These are phyloP conservation scores for Hyppa rectilinea DNA, from an alignment of 2,888 invertebrate genomes.

Conservation along the genomic window DNA sequence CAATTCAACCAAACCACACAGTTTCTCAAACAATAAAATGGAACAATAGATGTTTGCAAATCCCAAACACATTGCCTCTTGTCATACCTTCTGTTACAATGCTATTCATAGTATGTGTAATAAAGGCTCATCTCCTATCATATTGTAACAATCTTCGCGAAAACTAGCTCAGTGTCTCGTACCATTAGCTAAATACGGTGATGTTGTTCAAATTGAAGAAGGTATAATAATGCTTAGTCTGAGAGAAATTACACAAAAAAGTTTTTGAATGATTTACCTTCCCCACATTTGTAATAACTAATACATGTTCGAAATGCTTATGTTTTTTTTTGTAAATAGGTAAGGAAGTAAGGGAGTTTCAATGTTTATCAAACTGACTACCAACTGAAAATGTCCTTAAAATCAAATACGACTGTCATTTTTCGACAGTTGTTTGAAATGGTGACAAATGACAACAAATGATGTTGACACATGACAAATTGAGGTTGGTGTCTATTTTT, in stretches of 20 bases:
- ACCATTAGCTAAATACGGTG: not conserved
- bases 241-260: not conserved
- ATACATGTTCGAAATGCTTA: not conserved
- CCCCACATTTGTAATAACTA: not conserved
- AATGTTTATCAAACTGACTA: not conserved
- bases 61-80: conserved; percentile 5
- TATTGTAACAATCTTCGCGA: not conserved
- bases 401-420: not conserved
- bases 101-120: not conserved
- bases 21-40: conserved; percentile 1
- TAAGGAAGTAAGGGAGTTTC: not conserved
- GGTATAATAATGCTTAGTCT: not conserved
- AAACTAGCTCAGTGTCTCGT: not conserved
- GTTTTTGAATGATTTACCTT: not conserved
- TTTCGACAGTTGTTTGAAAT: not conserved
- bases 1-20: not conserved
- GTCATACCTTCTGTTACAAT: not conserved
- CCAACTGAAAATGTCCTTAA: no score
- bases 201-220: not conserved
- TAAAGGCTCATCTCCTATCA: not conserved
- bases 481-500: not conserved
- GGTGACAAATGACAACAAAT: no score
- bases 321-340: not conserved
- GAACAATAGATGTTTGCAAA: conserved; percentile 21
- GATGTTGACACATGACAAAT: not conserved